A percentile compares a stretch with the other conserved stretches of the same genome.
phyloP scores from a whole-genome alignment of 2,888 invertebrate species.

The Ethmia dodecea region DNA sequence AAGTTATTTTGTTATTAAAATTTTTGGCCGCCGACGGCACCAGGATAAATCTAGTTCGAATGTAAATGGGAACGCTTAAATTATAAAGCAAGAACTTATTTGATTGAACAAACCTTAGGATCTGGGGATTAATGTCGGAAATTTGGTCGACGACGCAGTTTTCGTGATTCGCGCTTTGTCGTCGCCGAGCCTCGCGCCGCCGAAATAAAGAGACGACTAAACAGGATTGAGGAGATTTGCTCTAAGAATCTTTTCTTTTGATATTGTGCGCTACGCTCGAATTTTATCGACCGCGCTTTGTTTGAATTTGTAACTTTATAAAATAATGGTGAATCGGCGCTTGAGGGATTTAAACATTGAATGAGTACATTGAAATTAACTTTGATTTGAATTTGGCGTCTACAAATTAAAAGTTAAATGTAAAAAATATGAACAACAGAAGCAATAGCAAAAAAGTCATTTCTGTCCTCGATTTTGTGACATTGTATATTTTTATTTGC shows the following conservation, averaged over 20 bases:
- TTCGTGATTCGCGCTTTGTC: conserved; percentile 42
- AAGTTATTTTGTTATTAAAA: conserved; percentile 78
- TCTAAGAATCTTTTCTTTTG: conserved; percentile 9
- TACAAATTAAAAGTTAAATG: too few relatives aligned
- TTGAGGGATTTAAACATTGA: too few relatives aligned
- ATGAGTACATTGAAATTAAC: too few relatives aligned
- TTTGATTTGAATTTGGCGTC: too few relatives aligned
- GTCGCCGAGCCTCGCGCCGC: conserved; percentile 5
- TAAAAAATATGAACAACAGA: too few relatives aligned
- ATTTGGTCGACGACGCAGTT: conserved; percentile 37
- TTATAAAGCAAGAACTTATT: conserved; percentile 71
- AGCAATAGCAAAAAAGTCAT: too few relatives aligned
- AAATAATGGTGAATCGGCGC: conserved; percentile 1
- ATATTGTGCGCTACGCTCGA: conserved; percentile 15
- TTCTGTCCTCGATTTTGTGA: too few relatives aligned
- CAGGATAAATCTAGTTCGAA: conserved; percentile 61
- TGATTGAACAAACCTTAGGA: conserved; percentile 69
- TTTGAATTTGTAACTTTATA: conserved; percentile 10
- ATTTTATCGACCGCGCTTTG: conserved; percentile 18
- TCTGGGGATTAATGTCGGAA: conserved; percentile 62
- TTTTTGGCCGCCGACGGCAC: conserved; percentile 60
- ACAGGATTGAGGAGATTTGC: conserved; percentile 20
- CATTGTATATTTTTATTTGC: too few relatives aligned
- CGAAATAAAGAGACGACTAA: conserved; percentile 17
- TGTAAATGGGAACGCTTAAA: conserved; percentile 69